Evolutionary conservation across 2,888 invertebrate genomes (phyloP).

Genomic region (Quadroppia sp.): DNA sequence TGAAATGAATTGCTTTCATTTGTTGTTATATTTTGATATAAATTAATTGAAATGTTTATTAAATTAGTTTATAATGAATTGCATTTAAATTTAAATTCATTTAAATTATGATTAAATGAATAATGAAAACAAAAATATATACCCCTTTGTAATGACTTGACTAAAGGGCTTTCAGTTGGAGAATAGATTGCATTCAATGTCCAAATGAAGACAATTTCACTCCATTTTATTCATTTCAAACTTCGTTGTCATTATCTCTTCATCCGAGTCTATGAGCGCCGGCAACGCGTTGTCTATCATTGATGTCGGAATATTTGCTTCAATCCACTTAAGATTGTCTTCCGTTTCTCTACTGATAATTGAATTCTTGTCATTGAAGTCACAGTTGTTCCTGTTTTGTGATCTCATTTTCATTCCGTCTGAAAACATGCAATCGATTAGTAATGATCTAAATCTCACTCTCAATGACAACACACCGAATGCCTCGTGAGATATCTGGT

Average conservation of each 20-base stretch:
- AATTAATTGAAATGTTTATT: too few relatives aligned
- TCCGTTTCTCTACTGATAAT: conserved; percentile 57
- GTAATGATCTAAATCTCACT: background rate
- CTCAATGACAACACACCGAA: conserved; percentile 22
- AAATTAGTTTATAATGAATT: too few relatives aligned
- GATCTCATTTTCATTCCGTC: conserved; percentile 47
- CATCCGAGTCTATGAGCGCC: conserved; percentile 67
- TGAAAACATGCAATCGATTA: background rate
- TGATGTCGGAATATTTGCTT: conserved; percentile 81
- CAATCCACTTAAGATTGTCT: conserved; percentile 83
- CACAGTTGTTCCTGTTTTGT: conserved; percentile 33
- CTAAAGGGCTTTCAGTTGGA: too few relatives aligned
- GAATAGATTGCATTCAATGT: background rate
- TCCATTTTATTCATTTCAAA: conserved; percentile 88
- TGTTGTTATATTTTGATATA: too few relatives aligned
- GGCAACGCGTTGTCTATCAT: conserved; percentile 59
- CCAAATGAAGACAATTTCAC: conserved; percentile 53
- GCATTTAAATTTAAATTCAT: background rate
- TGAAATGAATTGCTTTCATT: too few relatives aligned
- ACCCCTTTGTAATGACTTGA: background rate
- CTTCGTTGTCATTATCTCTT: conserved; percentile 76
- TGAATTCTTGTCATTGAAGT: conserved; percentile 29
- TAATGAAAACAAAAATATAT: background rate
- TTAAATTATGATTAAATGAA: background rate
- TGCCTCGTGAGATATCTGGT: conserved; percentile 40